These are phyloP conservation scores for Siniperca undulata DNA, from an alignment of 2,797 vertebrate species.

Conservation along the genomic window DNA sequence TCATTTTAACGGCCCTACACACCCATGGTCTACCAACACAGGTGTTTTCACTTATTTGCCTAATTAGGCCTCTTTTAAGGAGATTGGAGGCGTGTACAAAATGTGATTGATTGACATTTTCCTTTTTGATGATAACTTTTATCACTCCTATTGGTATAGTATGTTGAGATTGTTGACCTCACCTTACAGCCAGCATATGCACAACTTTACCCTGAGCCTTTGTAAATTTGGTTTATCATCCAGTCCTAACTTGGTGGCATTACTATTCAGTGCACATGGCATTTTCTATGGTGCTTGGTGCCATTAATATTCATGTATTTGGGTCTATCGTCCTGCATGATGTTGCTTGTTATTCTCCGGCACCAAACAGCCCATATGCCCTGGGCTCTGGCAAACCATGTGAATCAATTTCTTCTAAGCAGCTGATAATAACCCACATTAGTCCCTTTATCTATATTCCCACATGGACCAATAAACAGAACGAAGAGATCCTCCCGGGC, in stretches of 20 bases:
- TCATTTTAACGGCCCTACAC: neutral
- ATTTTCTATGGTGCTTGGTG: neutral
- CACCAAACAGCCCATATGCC: conserved; percentile 26
- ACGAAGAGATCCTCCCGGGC: conserved; percentile 44
- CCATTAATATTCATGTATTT: conserved; percentile 5
- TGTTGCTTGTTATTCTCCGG: conserved; percentile 22
- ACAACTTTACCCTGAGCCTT: neutral
- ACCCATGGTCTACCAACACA: neutral
- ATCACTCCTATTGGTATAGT: neutral
- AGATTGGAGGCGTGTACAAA: neutral
- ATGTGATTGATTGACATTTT: neutral
- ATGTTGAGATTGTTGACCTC: neutral
- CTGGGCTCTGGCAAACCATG: conserved; percentile 42
- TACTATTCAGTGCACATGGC: neutral
- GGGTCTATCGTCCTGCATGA: neutral
- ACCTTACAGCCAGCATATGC: neutral
- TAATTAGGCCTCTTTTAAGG: neutral
- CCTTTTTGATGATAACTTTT: neutral
- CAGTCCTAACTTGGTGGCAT: neutral
- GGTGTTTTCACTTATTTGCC: neutral
- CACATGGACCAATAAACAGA: conserved; percentile 47
- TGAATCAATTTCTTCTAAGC: conserved; percentile 64
- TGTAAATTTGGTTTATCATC: neutral
- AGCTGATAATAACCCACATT: conserved; percentile 71
- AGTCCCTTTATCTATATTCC: conserved; percentile 60